phyloP scores from a whole-genome alignment of 2,797 vertebrate species.

The Darevskia nairensis region DNA sequence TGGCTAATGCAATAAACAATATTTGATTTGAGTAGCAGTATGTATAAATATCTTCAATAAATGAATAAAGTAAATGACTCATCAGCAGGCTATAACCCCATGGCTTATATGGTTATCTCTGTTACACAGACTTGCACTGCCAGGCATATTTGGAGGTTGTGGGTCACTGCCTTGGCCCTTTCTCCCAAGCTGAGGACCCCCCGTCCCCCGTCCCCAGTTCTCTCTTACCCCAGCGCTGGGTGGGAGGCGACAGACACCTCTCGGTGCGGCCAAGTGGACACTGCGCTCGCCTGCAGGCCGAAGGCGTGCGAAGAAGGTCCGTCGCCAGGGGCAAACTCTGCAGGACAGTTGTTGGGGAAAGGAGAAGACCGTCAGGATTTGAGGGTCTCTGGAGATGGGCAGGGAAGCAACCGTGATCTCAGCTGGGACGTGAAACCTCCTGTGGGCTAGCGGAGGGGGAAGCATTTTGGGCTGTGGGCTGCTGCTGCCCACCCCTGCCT shows the following conservation, averaged over 20 bases:
- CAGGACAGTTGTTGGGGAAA: neutral
- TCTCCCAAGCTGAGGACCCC: no score
- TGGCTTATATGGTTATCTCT: no score
- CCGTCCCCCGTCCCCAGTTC: slow-evolving; percentile 19
- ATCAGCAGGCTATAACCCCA: no score
- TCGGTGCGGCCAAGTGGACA: slow-evolving; percentile 83
- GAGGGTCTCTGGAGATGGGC: neutral
- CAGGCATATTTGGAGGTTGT: neutral
- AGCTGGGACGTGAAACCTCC: neutral
- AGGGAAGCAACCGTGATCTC: neutral
- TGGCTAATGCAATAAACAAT: no score
- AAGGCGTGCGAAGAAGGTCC: slow-evolving; percentile 75
- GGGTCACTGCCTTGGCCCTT: no score
- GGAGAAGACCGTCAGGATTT: neutral
- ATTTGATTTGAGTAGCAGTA: no score
- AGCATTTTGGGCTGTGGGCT: no score
- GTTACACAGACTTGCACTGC: neutral
- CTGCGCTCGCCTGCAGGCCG: slow-evolving; percentile 79
- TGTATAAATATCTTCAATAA: no score
- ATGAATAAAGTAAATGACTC: no score
- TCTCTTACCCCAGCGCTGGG: slow-evolving; percentile 78
- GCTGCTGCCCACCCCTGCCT: no score
- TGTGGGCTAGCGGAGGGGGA: no score
- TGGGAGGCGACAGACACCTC: slow-evolving; percentile 75
- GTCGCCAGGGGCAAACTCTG: slow-evolving; percentile 73